Percentiles rank a stretch among this genome's conserved stretches.
phyloP scores from a whole-genome alignment of 2,797 vertebrate genomes.

The Hypotaenidia philippensis region DNA sequence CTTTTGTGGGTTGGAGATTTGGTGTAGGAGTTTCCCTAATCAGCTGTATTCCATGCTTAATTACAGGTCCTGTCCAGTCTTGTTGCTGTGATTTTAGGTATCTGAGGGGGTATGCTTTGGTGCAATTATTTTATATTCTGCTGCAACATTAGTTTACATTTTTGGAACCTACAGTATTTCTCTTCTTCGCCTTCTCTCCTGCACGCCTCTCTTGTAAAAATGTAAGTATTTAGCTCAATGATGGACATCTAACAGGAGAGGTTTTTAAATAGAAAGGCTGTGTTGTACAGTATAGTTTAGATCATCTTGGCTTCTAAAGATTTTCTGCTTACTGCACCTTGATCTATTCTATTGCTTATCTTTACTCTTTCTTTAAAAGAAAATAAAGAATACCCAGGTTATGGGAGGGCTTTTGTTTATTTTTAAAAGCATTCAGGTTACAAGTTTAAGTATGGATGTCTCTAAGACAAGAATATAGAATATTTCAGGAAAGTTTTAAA shows the following conservation, averaged over 20 bases:
- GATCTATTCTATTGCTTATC: slow-evolving; percentile 66
- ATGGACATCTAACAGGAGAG: slow-evolving; percentile 68
- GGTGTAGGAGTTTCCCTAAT: slow-evolving; percentile 73
- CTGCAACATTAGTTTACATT: slow-evolving; percentile 77
- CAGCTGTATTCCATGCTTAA: slow-evolving; percentile 75
- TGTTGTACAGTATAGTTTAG: slow-evolving; percentile 34
- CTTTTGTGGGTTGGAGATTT: slow-evolving; percentile 52
- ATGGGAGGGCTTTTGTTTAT: not conserved
- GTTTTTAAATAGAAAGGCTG: slow-evolving; percentile 66
- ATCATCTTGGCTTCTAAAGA: slow-evolving; percentile 35
- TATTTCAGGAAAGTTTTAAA: not conserved
- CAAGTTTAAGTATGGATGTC: not conserved
- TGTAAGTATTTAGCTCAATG: slow-evolving; percentile 75
- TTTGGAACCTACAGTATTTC: slow-evolving; percentile 77
- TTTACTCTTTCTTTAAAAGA: slow-evolving; percentile 40
- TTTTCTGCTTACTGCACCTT: slow-evolving; percentile 59
- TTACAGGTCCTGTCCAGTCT: slow-evolving; percentile 77
- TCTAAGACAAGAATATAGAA: not conserved
- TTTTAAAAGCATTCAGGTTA: not conserved
- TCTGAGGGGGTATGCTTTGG: slow-evolving; percentile 77
- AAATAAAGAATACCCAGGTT: not conserved
- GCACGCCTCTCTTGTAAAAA: slow-evolving; percentile 76
- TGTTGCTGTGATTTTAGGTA: slow-evolving; percentile 77
- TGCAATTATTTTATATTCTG: slow-evolving; percentile 75
- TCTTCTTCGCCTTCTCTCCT: slow-evolving; percentile 76